Evolutionary conservation across 2,888 invertebrate species (phyloP), one percentile per base, ranked within the genome.

Genomic region (Hedychridium roseum): DNA sequence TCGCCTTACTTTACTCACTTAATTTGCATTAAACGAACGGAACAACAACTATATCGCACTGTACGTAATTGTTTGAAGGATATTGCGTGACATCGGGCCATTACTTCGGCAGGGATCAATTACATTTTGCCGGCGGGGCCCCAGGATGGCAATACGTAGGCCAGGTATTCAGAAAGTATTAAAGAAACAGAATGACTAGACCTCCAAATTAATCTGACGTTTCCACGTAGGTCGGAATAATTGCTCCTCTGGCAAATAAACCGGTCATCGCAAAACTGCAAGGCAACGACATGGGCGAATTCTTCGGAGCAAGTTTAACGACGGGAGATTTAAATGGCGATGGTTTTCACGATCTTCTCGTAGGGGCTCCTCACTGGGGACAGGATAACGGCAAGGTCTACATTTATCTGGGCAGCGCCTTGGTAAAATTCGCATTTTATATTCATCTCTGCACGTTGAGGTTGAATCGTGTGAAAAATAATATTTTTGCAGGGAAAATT

Each of bases 321-420:
- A 53, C 64, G n/a, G 72, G 76, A 2, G 74, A 76, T 50, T 43
- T 76, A 14, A 66, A 76, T 38, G 62, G 57, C 26, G 76, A 76
- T 30, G 69, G 66, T 9, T 41, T 70, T 2, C 69, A 75, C 32
- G 76, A 76, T 42, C 57, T 76, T 14, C 50, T 73, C 2, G 54
- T 76, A 12, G 76, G 75, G n/a, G 68, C 76, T 11, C 76, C 76
- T 0, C 64, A 73, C 21, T 75, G 67, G 65, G 64, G 64, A 9
- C 52, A 68, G 18, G 76, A 76, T 46, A 64, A 59, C 23, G 76
- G 76, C 16, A 64, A 60, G 37, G 64, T 74, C 7, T 65, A 70
- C 35, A 43, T 66, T 26, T 71, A 58, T 50, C 46, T 65, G 3
- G 71, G 73, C 1, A 50, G 37, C 3, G 7, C 26, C 1, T 44